Conservation (phyloP, 2,797 vertebrate genomes). For the Hippocampus kuda region DNA sequence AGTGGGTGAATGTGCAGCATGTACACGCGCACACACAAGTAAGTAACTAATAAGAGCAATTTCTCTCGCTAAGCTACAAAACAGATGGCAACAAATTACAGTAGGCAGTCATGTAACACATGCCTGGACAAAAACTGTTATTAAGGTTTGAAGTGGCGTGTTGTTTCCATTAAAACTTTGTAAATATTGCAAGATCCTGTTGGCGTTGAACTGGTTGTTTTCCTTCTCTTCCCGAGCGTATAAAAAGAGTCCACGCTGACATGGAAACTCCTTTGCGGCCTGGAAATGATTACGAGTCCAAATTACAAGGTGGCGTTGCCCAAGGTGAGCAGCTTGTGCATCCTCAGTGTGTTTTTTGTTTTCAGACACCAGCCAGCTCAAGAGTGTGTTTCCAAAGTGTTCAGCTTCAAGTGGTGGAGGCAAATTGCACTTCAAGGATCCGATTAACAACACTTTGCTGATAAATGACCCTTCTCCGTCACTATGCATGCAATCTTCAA, state of each 20-base stretch:
- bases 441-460: background rate
- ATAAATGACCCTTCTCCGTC: background rate
- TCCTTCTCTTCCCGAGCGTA: slow-evolving; percentile 7
- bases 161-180: slow-evolving; percentile 19
- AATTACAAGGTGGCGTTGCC: slow-evolving; percentile 41
- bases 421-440: background rate
- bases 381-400: background rate
- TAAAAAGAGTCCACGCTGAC: slow-evolving; percentile 17
- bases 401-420: background rate
- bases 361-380: background rate
- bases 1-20: background rate
- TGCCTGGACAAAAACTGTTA: slow-evolving; percentile 10
- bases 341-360: slow-evolving; percentile 3
- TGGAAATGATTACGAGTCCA: slow-evolving; percentile 45
- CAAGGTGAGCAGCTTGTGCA: slow-evolving; percentile 20
- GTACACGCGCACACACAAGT: background rate
- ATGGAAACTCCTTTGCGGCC: slow-evolving; percentile 28
- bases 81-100: slow-evolving; percentile 32
- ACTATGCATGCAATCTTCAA: background rate
- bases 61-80: slow-evolving; percentile 6
- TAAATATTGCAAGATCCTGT: slow-evolving; percentile 7
- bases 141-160: slow-evolving; percentile 11
- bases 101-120: slow-evolving; percentile 7
- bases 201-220: slow-evolving; percentile 4
- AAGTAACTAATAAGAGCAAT: background rate